Base-by-base conservation (phyloP, 2,113 vertebrate genomes). In the Clarias magur region DNA sequence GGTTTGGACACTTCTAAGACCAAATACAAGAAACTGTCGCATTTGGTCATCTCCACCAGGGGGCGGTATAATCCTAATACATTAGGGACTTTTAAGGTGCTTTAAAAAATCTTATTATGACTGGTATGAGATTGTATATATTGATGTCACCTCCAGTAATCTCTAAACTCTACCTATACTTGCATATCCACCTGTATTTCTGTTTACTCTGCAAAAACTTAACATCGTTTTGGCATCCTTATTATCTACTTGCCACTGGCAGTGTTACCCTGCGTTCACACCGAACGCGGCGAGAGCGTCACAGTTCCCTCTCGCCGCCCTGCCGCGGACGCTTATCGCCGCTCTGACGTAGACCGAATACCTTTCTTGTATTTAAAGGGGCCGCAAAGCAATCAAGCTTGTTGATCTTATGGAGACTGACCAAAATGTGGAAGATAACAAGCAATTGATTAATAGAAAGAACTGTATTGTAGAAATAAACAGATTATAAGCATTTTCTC, bases 61-160 rank as follows among this genome's bases (percentile, higher is more conserved):
- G 76, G 54, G n/a, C 9, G 4, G 17, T 27, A 56, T 4, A 76
- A 56, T 27, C 5, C 21, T 27, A 27, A n/a, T 56, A 53, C 34
- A 38, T 16, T 57, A 6, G 42, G 38, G 3, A 1, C 34, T 38
- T 19, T 19, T 72, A 63, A 2, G 7, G 9, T 72, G 16, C 30
- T 73, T 53, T 25, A 53, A 23, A 25, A 72, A 34, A 72, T 34
- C 2, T 13, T 70, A 34, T 38, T 4, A 54, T 54, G 48, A n/a
- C 11, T 19, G 23, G 19, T 54, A 78, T 54, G 48, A 54, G 42
- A 78, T 19, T n/a, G 25, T 5, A 81, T 48, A 25, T 48, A 63
- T 27, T 83, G 42, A 56, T 67, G 86, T 94, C 88, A 99, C 97
- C 95, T 99, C 97, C 85, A 99, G 97, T 87, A 99, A 94, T 79